phyloP scores from a whole-genome alignment of 2,797 vertebrate genomes.

The Chaunax sp. region DNA sequence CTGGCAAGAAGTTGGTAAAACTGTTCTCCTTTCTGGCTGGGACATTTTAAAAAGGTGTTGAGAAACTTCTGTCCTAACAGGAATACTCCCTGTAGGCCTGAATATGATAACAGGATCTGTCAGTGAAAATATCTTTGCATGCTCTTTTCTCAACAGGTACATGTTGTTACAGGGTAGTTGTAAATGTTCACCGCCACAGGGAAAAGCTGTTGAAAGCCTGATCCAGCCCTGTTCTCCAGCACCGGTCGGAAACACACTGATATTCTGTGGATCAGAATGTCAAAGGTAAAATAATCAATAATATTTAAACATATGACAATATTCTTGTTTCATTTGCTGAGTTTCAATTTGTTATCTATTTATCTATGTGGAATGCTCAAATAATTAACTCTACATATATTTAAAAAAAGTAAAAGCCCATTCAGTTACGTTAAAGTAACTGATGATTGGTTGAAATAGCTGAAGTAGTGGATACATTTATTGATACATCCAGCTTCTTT shows the following conservation, averaged over 20 bases:
- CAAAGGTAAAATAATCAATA: conserved; percentile 24
- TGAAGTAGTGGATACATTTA: too few relatives aligned
- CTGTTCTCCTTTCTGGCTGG: not conserved
- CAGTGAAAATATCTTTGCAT: conserved; percentile 32
- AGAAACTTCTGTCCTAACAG: conserved; percentile 26
- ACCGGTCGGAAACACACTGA: not conserved
- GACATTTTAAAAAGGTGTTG: conserved; percentile 25
- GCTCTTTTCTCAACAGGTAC: conserved; percentile 39
- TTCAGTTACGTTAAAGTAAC: too few relatives aligned
- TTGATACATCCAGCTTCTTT: too few relatives aligned
- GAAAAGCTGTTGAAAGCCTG: conserved; percentile 35
- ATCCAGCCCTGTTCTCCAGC: conserved; percentile 1
- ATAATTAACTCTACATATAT: too few relatives aligned
- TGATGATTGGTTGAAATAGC: too few relatives aligned
- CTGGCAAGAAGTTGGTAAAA: not conserved
- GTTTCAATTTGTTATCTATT: too few relatives aligned
- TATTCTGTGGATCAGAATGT: not conserved
- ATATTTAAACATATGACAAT: too few relatives aligned
- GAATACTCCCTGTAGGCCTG: conserved; percentile 34
- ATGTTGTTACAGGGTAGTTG: conserved; percentile 44
- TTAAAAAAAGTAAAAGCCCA: too few relatives aligned
- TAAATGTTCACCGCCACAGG: conserved; percentile 23
- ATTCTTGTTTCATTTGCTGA: too few relatives aligned
- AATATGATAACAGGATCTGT: conserved; percentile 51
- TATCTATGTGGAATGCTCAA: too few relatives aligned